Evolutionary conservation across 2,797 vertebrate genomes (phyloP).

Genomic region (Rhinoraja longicauda): DNA sequence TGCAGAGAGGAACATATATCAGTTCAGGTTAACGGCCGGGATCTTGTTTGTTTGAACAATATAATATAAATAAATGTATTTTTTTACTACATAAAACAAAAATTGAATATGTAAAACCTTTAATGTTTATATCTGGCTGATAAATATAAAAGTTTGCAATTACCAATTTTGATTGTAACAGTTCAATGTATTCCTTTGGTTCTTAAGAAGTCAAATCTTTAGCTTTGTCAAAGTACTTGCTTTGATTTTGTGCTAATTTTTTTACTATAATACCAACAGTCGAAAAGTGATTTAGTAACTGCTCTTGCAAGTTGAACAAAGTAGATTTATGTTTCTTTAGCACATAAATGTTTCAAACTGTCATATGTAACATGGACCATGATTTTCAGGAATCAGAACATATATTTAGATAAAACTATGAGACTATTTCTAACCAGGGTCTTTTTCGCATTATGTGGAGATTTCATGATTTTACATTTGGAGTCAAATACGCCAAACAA

Average conservation of each 20-base stretch:
- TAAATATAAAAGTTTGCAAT: background rate
- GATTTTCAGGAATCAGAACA: background rate
- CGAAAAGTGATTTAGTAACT: background rate
- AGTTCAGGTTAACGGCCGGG: too few relatives aligned
- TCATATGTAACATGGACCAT: background rate
- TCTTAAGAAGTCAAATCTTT: background rate
- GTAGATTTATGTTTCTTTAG: background rate
- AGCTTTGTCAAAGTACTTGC: background rate
- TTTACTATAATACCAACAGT: background rate
- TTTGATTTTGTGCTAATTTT: background rate
- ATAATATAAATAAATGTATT: background rate
- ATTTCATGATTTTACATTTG: background rate
- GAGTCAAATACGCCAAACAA: background rate
- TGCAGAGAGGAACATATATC: too few relatives aligned
- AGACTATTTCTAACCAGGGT: background rate
- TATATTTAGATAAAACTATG: background rate
- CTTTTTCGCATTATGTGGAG: background rate
- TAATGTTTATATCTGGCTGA: slow-evolving; percentile 1
- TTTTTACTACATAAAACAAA: background rate
- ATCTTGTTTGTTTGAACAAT: background rate
- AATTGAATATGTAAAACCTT: background rate
- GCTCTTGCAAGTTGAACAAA: background rate
- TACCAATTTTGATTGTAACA: background rate
- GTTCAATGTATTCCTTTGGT: background rate
- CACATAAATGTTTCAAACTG: background rate